Evolutionary conservation across 2,888 invertebrate genomes (phyloP).

Genomic region (Limnephilus auricula): DNA sequence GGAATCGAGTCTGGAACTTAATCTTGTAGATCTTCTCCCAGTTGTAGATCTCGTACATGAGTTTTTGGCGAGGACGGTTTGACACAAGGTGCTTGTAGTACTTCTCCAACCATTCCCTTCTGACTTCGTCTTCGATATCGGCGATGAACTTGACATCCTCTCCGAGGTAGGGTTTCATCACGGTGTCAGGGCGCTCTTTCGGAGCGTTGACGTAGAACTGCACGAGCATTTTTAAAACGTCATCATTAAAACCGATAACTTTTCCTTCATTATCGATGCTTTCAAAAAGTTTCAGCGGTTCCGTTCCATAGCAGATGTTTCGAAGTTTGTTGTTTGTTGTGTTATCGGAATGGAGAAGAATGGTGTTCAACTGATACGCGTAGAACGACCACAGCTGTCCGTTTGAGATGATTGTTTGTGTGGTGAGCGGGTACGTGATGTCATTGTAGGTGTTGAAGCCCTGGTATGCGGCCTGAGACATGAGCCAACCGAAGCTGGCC

Average conservation of each 20-base stretch:
- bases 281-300: conserved; percentile 85
- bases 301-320: conserved; percentile 90
- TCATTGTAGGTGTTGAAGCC: conserved; percentile 96
- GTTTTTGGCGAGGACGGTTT: conserved; percentile 81
- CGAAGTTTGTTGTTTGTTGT: conserved; percentile 82
- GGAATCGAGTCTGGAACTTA: conserved; percentile 81
- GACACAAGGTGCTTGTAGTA: conserved; percentile 83
- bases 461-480: conserved; percentile 88
- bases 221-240: conserved; percentile 84
- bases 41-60: conserved; percentile 83
- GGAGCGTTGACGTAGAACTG: conserved; percentile 87
- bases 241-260: conserved; percentile 88
- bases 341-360: conserved; percentile 81
- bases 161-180: conserved; percentile 86
- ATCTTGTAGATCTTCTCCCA: conserved; percentile 93
- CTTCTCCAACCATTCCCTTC: conserved; percentile 83
- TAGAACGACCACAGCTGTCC: conserved; percentile 92
- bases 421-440: conserved; percentile 91
- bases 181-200: conserved; percentile 77
- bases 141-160: conserved; percentile 78
- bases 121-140: conserved; percentile 83
- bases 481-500: conserved; percentile 88
- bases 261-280: conserved; percentile 82
- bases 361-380: conserved; percentile 95
- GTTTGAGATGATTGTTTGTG: conserved; percentile 93